Percentiles rank a stretch among this genome's conserved stretches.
Evolutionary conservation across 2,888 invertebrate genomes (phyloP).

Genomic region (Agrilus mali): DNA sequence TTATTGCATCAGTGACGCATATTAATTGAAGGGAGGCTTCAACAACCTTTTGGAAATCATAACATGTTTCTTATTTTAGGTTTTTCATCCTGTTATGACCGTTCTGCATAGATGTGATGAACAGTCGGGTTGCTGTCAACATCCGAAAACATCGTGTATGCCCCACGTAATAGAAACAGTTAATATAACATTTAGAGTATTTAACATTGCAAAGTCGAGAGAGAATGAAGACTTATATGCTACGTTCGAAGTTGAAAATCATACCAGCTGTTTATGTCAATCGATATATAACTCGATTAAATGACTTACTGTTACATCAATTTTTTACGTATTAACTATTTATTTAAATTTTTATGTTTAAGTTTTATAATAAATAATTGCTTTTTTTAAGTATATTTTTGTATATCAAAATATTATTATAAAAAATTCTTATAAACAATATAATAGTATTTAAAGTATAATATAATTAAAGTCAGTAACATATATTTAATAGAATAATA

Average conservation of each 20-base stretch:
- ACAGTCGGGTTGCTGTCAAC: constrained; percentile 25
- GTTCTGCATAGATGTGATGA: constrained; percentile 26
- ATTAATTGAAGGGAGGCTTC: too few species aligned
- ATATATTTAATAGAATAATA: too few species aligned
- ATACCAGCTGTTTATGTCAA: constrained; percentile 7
- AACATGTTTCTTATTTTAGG: constrained; percentile 12
- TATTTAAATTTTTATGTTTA: not conserved
- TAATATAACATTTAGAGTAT: constrained; percentile 27
- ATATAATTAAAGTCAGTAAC: too few species aligned
- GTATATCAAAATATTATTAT: too few species aligned
- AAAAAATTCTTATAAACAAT: too few species aligned
- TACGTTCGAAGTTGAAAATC: constrained; percentile 5
- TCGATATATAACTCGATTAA: not conserved
- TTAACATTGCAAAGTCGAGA: not conserved
- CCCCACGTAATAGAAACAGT: constrained; percentile 23
- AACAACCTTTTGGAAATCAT: too few species aligned
- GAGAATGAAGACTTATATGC: constrained; percentile 2
- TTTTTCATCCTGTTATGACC: constrained; percentile 26
- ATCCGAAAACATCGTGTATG: constrained; percentile 21
- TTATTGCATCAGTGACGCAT: too few species aligned
- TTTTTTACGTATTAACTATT: not conserved
- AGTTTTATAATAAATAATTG: too few species aligned
- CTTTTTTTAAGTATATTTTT: too few species aligned
- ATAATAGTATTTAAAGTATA: too few species aligned
- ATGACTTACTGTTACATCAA: not conserved